These are phyloP conservation scores for Daphoenositta chrysoptera DNA, from an alignment of 2,113 vertebrate genomes.

Conservation along the genomic window DNA sequence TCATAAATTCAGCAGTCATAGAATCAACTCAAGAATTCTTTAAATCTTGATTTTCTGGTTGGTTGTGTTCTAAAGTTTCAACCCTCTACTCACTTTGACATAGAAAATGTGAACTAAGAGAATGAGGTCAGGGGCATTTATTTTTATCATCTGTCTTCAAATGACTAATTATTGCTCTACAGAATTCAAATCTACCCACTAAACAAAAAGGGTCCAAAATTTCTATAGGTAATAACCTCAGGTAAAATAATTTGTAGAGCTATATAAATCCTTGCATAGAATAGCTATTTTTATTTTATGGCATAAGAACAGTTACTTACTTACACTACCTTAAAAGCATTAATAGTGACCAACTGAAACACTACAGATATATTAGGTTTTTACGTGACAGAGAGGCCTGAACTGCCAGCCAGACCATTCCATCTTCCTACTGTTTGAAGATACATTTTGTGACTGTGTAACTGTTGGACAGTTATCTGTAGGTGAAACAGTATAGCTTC, in stretches of 20 bases:
- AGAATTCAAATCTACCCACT: neutral
- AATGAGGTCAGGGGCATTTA: neutral
- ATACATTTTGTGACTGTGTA: neutral
- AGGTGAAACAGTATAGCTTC: neutral
- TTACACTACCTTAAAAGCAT: neutral
- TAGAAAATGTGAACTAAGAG: neutral
- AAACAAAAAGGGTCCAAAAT: neutral
- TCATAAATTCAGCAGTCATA: neutral
- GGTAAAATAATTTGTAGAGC: neutral
- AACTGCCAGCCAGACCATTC: neutral
- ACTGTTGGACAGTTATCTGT: constrained; percentile 18
- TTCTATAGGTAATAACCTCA: neutral
- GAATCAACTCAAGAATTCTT: neutral
- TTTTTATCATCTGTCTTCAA: neutral
- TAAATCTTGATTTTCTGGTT: neutral
- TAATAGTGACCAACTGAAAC: neutral
- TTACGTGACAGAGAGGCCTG: neutral
- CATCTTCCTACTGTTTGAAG: constrained; percentile 31
- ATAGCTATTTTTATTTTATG: neutral
- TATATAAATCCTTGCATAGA: neutral
- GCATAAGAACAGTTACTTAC: neutral
- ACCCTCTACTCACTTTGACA: neutral
- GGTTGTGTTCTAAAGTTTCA: neutral
- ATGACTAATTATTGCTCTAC: neutral
- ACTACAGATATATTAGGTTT: neutral